Conservation (phyloP, 2,113 vertebrate genomes). For the Drymodes brunneopygia region DNA sequence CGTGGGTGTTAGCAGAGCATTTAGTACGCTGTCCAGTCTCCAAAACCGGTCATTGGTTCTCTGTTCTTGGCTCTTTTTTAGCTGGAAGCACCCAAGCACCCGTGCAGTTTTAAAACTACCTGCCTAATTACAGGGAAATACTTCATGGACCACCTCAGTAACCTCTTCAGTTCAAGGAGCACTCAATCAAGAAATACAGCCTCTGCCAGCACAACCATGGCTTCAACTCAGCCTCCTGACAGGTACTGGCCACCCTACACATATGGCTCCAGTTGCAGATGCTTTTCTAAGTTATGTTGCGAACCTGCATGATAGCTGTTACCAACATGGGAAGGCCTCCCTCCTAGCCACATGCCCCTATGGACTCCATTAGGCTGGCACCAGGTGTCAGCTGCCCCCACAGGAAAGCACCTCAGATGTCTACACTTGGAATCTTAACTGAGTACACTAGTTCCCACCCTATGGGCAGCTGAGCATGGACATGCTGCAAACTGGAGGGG, state of each 20-base stretch:
- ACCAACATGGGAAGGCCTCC: neutral
- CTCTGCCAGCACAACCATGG: neutral
- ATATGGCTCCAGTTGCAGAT: neutral
- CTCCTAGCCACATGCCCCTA: neutral
- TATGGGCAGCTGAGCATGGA: neutral
- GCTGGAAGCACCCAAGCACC: neutral
- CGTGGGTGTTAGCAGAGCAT: rapidly evolving
- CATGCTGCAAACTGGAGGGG: neutral
- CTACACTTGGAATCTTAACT: neutral
- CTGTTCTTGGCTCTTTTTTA: neutral
- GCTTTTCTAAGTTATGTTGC: neutral
- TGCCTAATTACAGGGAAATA: neutral
- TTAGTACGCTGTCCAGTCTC: neutral
- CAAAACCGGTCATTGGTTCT: neutral
- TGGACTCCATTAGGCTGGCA: neutral
- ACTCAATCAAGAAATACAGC: neutral
- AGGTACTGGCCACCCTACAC: neutral
- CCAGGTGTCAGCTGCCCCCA: neutral
- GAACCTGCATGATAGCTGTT: neutral
- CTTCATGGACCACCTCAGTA: neutral
- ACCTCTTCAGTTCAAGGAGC: neutral
- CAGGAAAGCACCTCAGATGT: neutral
- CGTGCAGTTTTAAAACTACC: neutral
- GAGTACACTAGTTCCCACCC: neutral
- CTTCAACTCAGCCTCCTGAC: neutral